Evolutionary conservation across 1,140 invertebrate genomes (phyloP), one percentile per base, ranked within the genome.

Genomic region (Hirudo medicinalis): DNA sequence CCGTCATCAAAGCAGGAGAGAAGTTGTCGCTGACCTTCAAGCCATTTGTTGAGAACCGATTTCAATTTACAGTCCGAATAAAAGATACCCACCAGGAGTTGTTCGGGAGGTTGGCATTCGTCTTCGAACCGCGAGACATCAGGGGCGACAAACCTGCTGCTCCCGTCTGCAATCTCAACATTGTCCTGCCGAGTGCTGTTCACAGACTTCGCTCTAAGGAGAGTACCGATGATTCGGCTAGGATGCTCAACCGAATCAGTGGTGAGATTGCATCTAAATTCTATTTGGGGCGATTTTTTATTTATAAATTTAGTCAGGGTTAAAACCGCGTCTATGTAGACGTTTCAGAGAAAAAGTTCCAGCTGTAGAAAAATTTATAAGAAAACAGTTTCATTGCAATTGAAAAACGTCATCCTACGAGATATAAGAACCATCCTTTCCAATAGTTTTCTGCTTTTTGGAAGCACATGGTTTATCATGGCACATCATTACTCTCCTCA

Each of bases 1-100:
- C 96, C n/a, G 89, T 99, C 2, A 97, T 94, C 6, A 99, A 98
- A 80, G 95, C 94, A 43, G 94, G 94, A 0, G 94, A 97, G 78
- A 96, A 98, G 78, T 85, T 98, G 22, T 89, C 90, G 76, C 87
- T 99, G 75, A 90, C 90, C 25, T 99, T 99, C 82, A 88, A 90
- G 80, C 93, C 95, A n/a, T 99, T 99, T 85, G 87, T 91, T 74
- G 96, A 99, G 82, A 99, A 98, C 84, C 86, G 96, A 67, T 84
- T 99, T 67, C 92, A 93, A 0, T 96, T 96, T 81, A 91, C 89
- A 19, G 90, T 95, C 0, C 88, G 94, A 77, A 90, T 97, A 0
- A 91, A 94, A 79, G 94, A 97, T 80, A 88, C 89, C 60, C 88
- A 92, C 79, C 87, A 93, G 60, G 94, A 97, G 79, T 89, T 92